A percentile compares a stretch with the other conserved stretches of the same genome.
These are phyloP conservation scores for Halcyon leucocephala DNA, from an alignment of 2,797 vertebrate genomes.

Conservation along the genomic window DNA sequence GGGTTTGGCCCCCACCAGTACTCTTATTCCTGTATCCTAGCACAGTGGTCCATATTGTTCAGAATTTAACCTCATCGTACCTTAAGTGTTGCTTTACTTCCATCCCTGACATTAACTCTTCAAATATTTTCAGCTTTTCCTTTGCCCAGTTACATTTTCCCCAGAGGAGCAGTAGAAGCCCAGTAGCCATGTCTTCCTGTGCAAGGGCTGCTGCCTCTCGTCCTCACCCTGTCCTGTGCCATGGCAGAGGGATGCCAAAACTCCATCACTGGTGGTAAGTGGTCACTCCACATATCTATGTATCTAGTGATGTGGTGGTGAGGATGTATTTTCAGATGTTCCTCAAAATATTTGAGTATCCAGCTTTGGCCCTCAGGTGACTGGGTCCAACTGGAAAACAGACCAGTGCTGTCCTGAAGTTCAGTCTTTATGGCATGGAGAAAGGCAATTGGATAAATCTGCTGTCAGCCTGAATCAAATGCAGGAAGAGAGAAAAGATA, in stretches of 20 bases:
- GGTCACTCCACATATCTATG: not conserved
- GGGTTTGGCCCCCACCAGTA: not conserved
- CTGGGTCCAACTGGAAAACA: not conserved
- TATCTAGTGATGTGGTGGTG: not conserved
- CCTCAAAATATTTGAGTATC: not conserved
- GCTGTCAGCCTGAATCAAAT: not conserved
- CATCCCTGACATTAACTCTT: not conserved
- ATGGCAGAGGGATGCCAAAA: not conserved
- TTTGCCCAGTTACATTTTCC: not conserved
- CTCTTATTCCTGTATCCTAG: not conserved
- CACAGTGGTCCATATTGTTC: not conserved
- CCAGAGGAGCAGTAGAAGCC: not conserved
- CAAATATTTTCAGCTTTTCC: not conserved
- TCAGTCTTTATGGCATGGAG: not conserved
- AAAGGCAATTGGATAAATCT: not conserved
- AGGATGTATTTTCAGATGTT: not conserved
- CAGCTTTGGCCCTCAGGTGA: not conserved
- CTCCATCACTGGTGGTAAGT: not conserved
- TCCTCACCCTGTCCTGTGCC: not conserved
- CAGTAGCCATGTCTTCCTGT: not conserved
- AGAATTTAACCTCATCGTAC: not conserved
- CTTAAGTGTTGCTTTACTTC: not conserved
- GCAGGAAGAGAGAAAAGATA: not conserved
- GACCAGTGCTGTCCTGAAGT: not conserved
- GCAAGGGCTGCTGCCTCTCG: not conserved